Evolutionary conservation across 2,888 invertebrate species (phyloP).

Genomic region (Teinopalpus imperialis): DNA sequence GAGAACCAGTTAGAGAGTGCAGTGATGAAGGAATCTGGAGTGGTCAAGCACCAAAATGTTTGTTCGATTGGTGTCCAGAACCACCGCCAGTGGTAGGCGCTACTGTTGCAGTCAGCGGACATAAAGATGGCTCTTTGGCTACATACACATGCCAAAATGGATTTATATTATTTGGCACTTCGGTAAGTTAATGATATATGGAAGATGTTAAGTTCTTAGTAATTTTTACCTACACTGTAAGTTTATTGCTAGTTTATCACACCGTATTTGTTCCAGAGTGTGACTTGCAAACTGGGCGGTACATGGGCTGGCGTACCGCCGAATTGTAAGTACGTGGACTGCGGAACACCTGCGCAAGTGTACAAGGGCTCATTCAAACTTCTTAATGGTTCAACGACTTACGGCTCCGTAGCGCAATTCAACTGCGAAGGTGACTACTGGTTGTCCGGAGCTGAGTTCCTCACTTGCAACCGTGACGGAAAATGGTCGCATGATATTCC

Average conservation of each 20-base stretch:
- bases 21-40: constrained; percentile 89
- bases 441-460: constrained; percentile 87
- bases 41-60: constrained; percentile 89
- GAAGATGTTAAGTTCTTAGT: no score
- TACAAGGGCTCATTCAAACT: constrained; percentile 88
- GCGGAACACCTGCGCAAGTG: constrained; percentile 90
- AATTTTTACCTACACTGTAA: no score
- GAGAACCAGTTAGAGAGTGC: constrained; percentile 87
- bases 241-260: no score
- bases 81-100: constrained; percentile 91
- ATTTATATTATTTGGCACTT: constrained; percentile 91
- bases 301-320: constrained; percentile 91
- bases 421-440: constrained; percentile 92
- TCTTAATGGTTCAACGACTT: constrained; percentile 90
- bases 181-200: no score
- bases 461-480: constrained; percentile 90
- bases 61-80: constrained; percentile 94
- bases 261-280: constrained; percentile 83
- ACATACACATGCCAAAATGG: constrained; percentile 91
- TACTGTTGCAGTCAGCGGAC: constrained; percentile 85
- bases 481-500: constrained; percentile 94
- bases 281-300: constrained; percentile 93
- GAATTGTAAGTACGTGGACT: constrained; percentile 92
- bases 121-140: constrained; percentile 90
- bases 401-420: constrained; percentile 89